Conservation (phyloP, 2,113 vertebrate species). For the Melospiza georgiana region DNA sequence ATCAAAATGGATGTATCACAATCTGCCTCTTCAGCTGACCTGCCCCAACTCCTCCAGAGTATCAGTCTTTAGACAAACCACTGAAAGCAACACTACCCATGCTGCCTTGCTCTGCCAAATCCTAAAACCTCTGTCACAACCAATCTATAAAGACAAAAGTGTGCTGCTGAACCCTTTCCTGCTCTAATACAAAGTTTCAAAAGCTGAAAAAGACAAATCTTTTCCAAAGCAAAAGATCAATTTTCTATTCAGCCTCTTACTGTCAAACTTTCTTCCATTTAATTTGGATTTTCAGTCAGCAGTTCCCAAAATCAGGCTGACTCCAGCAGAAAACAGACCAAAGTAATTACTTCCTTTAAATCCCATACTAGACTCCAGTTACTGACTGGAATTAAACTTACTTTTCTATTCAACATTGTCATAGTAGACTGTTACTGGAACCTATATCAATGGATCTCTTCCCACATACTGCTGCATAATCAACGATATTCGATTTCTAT, state of each 20-base stretch:
- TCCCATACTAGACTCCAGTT: background rate
- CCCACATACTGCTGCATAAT: background rate
- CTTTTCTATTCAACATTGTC: background rate
- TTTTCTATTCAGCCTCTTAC: background rate
- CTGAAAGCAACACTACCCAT: background rate
- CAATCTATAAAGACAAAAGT: background rate
- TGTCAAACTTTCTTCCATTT: background rate
- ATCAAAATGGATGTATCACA: background rate
- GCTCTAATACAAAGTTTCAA: background rate
- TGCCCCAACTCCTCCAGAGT: background rate
- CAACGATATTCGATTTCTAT: background rate
- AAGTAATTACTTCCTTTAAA: background rate
- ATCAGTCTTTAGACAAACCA: background rate
- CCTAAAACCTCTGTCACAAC: background rate
- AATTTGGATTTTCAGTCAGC: background rate
- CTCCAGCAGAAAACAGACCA: background rate
- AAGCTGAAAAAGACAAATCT: background rate
- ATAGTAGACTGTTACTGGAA: background rate
- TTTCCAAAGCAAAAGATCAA: background rate
- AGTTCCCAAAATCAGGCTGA: background rate
- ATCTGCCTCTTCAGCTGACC: background rate
- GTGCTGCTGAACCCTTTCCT: background rate
- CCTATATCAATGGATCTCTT: background rate
- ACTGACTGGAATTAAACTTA: background rate
- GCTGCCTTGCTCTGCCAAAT: background rate